Evolutionary conservation across 1,140 invertebrate genomes (phyloP), one percentile per base, ranked within the genome.

Genomic region (Anoplophora glabripennis): DNA sequence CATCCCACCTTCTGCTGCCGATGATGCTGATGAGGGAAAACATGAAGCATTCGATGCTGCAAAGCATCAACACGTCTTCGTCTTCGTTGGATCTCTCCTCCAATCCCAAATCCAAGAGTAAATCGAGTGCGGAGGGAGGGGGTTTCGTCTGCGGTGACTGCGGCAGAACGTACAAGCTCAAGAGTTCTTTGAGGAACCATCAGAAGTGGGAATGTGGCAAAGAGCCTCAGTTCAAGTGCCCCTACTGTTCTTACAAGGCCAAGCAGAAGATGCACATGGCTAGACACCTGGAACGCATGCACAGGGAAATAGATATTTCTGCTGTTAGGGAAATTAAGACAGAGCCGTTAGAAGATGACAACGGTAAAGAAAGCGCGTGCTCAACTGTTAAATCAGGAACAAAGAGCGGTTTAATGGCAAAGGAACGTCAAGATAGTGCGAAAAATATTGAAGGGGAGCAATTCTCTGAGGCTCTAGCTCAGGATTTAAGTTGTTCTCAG

Each of bases 191-290:
- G 61, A 70, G 77, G 51, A 71, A 77, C 48, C 78, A 80, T 47
- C 66, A 76, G 7, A 78, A 76, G 0, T 79, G 78, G 49, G 78
- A 80, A 63, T 80, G 78, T 54, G 78, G 78, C 7, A 79, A 80
- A 45, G 88, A 89, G 73, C 88, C 89, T 1, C 87, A 89, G 72
- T 90, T 89, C 74, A 84, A 86, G 65, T 90, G 89, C 76, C 87
- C 87, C 8, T 88, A 88, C 75, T 90, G 89, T 75, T 85, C 88
- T 8, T 90, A 90, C 73, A 81, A 86, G 61, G 88, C 88, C 66
- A 90, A 90, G 70, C 88, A 90, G 73, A 90, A 90, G 78, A 89
- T 89, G 87, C 88, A 90, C 76, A 88, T 90, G 61, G 86, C 85
- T 36, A 83, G 88, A 41, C 89, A 90, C 74, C 86, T 89, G 83